A percentile compares a stretch with the other conserved stretches of the same genome.
phyloP scores from a whole-genome alignment of 92 coral and sea anemone species.

The Epizoanthus ramosus region DNA sequence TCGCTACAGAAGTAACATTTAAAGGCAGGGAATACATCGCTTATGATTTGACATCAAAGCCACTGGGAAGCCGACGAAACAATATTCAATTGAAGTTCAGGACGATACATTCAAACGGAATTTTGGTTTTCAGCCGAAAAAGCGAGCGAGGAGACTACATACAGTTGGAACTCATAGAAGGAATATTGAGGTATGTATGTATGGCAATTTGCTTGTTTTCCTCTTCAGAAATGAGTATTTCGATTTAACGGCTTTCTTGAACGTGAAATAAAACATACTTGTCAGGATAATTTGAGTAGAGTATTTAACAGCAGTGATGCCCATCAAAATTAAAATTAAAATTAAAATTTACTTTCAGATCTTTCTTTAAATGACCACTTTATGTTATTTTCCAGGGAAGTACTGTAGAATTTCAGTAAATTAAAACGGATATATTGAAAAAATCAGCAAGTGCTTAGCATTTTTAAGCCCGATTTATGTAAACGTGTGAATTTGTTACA shows the following conservation, averaged over 20 bases:
- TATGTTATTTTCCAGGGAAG: neutral
- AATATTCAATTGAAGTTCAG: constrained; percentile 3
- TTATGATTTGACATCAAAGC: neutral
- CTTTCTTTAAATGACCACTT: neutral
- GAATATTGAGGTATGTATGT: constrained; percentile 20
- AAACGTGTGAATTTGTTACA: neutral
- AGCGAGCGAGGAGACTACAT: constrained; percentile 11
- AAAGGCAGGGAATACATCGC: constrained; percentile 31
- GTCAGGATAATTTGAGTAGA: neutral
- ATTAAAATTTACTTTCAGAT: constrained; percentile 16
- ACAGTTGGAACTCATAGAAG: constrained; percentile 22
- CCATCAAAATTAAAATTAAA: constrained; percentile 7
- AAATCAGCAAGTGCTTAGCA: neutral
- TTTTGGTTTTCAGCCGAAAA: constrained; percentile 24
- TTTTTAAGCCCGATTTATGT: neutral
- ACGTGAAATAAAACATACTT: neutral
- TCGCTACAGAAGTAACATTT: constrained; percentile 34
- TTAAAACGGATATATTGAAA: neutral
- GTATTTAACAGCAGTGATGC: neutral
- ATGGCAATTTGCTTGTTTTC: neutral
- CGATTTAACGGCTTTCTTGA: neutral
- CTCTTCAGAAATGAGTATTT: neutral
- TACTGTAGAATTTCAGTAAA: neutral
- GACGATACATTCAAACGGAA: constrained; percentile 30
- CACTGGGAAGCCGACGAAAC: neutral